Percentiles rank a stretch among this genome's conserved stretches.
Conservation (phyloP, 2,113 vertebrate genomes). For the Ceratotherium simum region DNA sequence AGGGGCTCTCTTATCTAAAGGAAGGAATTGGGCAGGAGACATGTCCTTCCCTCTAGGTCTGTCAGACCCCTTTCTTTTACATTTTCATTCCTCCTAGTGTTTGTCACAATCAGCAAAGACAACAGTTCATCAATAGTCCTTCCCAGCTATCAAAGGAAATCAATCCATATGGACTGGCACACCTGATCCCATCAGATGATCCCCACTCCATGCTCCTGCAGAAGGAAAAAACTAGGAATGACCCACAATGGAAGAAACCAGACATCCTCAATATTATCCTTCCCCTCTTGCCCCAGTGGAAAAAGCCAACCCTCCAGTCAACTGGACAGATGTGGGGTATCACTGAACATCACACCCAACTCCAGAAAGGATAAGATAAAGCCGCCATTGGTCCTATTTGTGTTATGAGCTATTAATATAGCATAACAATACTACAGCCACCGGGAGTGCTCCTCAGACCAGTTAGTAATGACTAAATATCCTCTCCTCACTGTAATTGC, state of each 20-base stretch:
- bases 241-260: not conserved
- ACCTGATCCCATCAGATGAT: slow-evolving; percentile 43
- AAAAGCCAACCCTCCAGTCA: not conserved
- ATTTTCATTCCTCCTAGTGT: not conserved
- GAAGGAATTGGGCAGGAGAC: not conserved
- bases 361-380: not conserved
- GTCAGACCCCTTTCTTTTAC: not conserved
- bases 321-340: not conserved
- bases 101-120: slow-evolving; percentile 29
- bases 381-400: not conserved
- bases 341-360: not conserved
- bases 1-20: not conserved
- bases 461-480: slow-evolving; percentile 57
- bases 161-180: not conserved
- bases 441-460: not conserved
- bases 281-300: not conserved
- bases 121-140: slow-evolving; percentile 30
- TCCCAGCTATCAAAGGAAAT: slow-evolving; percentile 62
- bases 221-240: not conserved
- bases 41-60: not conserved
- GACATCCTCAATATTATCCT: not conserved
- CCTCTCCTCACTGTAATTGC: slow-evolving; percentile 54
- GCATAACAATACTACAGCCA: not conserved
- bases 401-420: not conserved
- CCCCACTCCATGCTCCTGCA: not conserved